Percentiles rank a stretch among this genome's conserved stretches.
Evolutionary conservation across 2,797 vertebrate species (phyloP).

Genomic region (Coranthus polyacanthus): DNA sequence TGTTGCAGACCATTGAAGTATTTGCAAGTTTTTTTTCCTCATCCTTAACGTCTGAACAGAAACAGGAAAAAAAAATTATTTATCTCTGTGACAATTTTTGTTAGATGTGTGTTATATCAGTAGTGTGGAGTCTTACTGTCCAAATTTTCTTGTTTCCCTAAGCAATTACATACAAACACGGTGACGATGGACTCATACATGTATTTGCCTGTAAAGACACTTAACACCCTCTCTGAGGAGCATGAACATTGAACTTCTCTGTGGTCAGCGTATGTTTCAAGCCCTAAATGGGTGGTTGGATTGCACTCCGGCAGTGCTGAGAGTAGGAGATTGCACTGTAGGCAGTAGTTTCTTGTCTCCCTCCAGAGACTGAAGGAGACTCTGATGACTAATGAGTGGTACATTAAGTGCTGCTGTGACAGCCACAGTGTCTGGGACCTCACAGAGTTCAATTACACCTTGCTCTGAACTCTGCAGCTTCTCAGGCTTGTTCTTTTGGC

Average conservation of each 20-base stretch:
- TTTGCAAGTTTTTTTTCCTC: no score
- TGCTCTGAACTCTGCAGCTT: slow-evolving; percentile 31
- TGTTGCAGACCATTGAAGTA: no score
- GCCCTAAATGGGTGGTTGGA: slow-evolving; percentile 56
- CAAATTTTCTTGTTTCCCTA: not conserved
- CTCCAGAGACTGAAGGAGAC: slow-evolving; percentile 57
- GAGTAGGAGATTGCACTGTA: slow-evolving; percentile 52
- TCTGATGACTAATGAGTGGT: slow-evolving; percentile 74
- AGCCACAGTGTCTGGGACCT: slow-evolving; percentile 68
- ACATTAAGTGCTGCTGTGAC: slow-evolving; percentile 73
- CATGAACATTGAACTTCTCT: slow-evolving; percentile 41
- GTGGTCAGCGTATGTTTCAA: slow-evolving; percentile 60
- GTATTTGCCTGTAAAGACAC: slow-evolving; percentile 11
- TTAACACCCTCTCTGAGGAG: slow-evolving; percentile 1
- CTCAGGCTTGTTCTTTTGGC: slow-evolving; percentile 13
- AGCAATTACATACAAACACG: not conserved
- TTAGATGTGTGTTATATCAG: no score
- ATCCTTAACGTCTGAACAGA: no score
- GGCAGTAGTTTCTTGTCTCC: slow-evolving; percentile 59
- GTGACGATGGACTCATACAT: not conserved
- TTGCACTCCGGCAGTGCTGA: slow-evolving; percentile 47
- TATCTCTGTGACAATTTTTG: no score
- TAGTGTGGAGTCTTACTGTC: no score
- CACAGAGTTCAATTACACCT: slow-evolving; percentile 64
- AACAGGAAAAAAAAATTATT: no score